Conservation (phyloP, 2,113 vertebrate genomes). For the Aldabrachelys gigantea region DNA sequence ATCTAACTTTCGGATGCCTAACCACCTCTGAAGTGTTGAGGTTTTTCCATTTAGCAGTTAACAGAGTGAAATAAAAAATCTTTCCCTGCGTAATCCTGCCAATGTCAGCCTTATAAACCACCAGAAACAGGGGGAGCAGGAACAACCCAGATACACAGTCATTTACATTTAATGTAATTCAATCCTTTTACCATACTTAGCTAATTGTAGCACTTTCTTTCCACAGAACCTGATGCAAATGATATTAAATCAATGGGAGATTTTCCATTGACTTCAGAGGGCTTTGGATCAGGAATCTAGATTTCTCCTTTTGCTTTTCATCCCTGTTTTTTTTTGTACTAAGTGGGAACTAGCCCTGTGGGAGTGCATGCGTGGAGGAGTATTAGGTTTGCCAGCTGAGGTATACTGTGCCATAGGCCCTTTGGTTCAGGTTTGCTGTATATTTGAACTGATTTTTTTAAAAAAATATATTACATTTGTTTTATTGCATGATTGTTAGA, state of each 20-base stretch:
- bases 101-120: not conserved
- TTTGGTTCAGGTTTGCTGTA: not conserved
- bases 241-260: not conserved
- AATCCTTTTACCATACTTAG: not conserved
- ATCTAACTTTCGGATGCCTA: fast-evolving
- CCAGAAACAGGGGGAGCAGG: not conserved
- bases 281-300: not conserved
- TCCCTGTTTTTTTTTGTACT: not conserved
- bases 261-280: not conserved
- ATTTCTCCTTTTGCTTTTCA: not conserved
- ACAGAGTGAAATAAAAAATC: not conserved
- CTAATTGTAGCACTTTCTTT: not conserved
- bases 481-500: not conserved
- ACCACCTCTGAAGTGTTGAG: not conserved
- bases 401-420: not conserved
- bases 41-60: not conserved
- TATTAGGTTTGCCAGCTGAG: not conserved
- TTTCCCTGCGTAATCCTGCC: not conserved
- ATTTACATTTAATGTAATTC: not conserved
- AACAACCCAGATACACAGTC: not conserved
- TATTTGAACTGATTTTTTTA: not conserved
- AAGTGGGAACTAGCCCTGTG: not conserved
- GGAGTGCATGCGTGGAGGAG: not conserved
- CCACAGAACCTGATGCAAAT: not conserved
- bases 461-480: not conserved